Percentiles rank a stretch among this genome's conserved stretches.
phyloP scores from a whole-genome alignment of 2,113 vertebrate genomes.

The Dasyprocta punctata region DNA sequence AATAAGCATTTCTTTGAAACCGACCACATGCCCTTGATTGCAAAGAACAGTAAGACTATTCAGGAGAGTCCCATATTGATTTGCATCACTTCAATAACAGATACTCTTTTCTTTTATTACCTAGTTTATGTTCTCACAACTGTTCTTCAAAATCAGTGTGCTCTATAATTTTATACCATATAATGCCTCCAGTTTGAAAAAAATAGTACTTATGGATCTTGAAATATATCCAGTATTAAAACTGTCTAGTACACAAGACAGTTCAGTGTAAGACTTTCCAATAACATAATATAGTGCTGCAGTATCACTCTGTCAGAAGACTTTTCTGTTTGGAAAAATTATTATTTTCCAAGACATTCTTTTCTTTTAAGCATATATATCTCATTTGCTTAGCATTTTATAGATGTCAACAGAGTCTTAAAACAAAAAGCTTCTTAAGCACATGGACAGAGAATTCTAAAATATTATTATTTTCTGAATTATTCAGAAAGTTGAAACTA shows the following conservation, averaged over 20 bases:
- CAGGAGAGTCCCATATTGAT: not conserved
- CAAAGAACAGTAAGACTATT: not conserved
- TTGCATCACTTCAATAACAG: not conserved
- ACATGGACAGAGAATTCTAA: not conserved
- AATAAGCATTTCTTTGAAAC: constrained; percentile 39
- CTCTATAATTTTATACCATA: not conserved
- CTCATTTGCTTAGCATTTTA: not conserved
- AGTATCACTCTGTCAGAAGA: not conserved
- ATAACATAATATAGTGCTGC: not conserved
- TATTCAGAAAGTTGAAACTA: not conserved
- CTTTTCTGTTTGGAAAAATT: not conserved
- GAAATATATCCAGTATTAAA: constrained; percentile 48
- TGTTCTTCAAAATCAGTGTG: not conserved
- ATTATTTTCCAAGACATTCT: not conserved
- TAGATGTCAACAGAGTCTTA: not conserved
- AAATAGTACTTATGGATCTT: not conserved
- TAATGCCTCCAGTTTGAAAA: constrained; percentile 1
- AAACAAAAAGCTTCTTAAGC: not conserved
- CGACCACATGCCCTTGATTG: constrained; percentile 20
- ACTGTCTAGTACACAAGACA: not conserved
- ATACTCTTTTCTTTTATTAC: not conserved
- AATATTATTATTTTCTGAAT: not conserved
- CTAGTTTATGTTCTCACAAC: not conserved
- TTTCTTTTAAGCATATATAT: not conserved
- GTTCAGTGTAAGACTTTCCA: not conserved